phyloP scores from a whole-genome alignment of 2,113 vertebrate genomes.

The Cygnus atratus region DNA sequence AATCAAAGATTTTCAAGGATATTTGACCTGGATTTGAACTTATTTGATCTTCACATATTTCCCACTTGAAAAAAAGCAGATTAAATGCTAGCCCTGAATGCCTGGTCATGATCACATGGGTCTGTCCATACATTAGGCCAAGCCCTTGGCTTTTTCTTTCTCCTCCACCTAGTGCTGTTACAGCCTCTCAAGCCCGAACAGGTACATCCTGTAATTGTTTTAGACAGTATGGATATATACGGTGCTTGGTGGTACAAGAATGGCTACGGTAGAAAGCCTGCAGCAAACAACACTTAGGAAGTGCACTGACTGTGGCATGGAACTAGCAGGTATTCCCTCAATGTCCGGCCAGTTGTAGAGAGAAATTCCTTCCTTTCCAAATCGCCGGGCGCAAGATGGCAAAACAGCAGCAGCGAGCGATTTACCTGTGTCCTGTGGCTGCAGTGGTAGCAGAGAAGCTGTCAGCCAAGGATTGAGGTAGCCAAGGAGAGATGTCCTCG shows the following conservation, averaged over 20 bases:
- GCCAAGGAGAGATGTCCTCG: background rate
- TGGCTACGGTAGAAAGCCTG: background rate
- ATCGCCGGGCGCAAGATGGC: background rate
- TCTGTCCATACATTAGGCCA: constrained; percentile 47
- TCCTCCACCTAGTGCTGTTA: background rate
- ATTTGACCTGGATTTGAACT: constrained; percentile 83
- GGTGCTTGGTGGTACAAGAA: background rate
- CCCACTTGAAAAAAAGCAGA: constrained; percentile 72
- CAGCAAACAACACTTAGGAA: background rate
- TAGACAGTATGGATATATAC: background rate
- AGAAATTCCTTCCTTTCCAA: background rate
- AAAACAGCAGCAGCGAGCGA: background rate
- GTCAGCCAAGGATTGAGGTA: background rate
- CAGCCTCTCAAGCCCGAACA: background rate
- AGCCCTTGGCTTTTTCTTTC: background rate
- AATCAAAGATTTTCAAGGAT: constrained; percentile 79
- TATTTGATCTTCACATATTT: constrained; percentile 74
- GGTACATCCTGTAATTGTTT: constrained; percentile 27
- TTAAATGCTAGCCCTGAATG: constrained; percentile 66
- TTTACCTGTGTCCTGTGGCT: background rate
- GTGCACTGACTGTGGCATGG: rapidly evolving
- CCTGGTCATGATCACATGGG: constrained; percentile 55
- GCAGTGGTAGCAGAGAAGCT: background rate
- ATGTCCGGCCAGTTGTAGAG: background rate
- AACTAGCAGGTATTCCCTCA: background rate